A percentile compares a stretch with the other conserved stretches of the same genome.
These are phyloP conservation scores for Delichon dasypus DNA, from an alignment of 2,797 vertebrate genomes.

Conservation along the genomic window DNA sequence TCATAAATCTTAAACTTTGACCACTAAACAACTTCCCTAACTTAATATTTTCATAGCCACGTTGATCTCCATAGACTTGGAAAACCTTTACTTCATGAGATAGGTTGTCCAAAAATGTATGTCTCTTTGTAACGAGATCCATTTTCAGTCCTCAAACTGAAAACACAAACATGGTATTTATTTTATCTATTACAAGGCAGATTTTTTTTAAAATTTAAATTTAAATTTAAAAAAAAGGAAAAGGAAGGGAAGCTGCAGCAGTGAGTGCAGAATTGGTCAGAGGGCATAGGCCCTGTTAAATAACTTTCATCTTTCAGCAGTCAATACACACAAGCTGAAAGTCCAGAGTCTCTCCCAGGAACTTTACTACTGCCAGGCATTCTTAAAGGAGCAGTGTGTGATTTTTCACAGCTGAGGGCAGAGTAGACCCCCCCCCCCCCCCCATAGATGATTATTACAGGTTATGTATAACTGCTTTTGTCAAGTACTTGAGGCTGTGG, in stretches of 20 bases:
- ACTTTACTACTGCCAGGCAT: not conserved
- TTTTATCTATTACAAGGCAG: not conserved
- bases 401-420: slow-evolving; percentile 1
- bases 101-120: not conserved
- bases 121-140: not conserved
- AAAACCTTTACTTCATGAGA: not conserved
- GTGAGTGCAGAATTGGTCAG: not conserved
- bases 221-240: not conserved
- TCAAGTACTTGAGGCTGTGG: not conserved
- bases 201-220: not conserved
- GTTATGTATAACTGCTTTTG: slow-evolving; percentile 37
- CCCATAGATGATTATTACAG: slow-evolving; percentile 27
- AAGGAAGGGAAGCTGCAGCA: not conserved
- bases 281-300: not conserved
- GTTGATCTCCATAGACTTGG: not conserved
- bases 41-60: not conserved
- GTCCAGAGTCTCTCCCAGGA: not conserved
- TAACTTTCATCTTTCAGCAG: not conserved
- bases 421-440: not conserved
- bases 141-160: not conserved
- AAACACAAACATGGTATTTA: not conserved
- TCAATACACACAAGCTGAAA: not conserved
- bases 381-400: not conserved
- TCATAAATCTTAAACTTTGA: not conserved
- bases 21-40: not conserved